Base-by-base conservation (phyloP, 1,140 invertebrate genomes). In the Akabosia matsudoensis region DNA sequence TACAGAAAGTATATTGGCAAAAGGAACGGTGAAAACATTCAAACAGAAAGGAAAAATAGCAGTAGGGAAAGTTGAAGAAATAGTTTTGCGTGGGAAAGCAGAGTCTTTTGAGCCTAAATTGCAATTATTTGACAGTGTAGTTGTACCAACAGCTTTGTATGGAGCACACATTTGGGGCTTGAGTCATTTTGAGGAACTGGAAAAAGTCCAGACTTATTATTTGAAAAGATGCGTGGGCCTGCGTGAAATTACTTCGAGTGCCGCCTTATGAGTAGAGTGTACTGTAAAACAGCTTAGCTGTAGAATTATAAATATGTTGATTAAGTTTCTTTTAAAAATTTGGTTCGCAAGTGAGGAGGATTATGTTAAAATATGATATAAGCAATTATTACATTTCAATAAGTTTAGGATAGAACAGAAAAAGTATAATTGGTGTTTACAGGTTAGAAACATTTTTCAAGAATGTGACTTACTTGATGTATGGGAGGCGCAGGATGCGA, bases 341-440 rank as follows among this genome's bases (percentile, higher is more conserved):
- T 16, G 18, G 26, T 7, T 1, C 2, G 45, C 30, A 34, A 18
- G 13, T 4, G 33, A 72, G 10, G 26, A 18, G 3, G 16, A 28
- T 3, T 72, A 72, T 51, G 37, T 34, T 18, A 45, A 22, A 7
- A 72, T 37, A 3, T 72, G 70, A 18, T 72, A 22, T 22, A 26
- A 34, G 45, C 33, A 34, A 28, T 26, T 72, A 14, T 34, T 37
- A 22, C 33, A 26, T 13, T 1, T 4, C 10, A 45, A 18, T 16
- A 34, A 26, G 33, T 13, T 24, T 7, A 28, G 37, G 1, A 34
- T 26, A 34, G 33, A 13, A 28, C 33, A 72, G 16, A 28, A 45
- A 51, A 72, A 72, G 45, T 72, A 72, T 45, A 72, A 72, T 45
- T 72, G 70, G 70, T 34, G 3, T 10, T 22, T 51, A 13, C 31